These are phyloP conservation scores for Phataginus tetradactyla DNA, from an alignment of 2,797 vertebrate species.

Conservation along the genomic window DNA sequence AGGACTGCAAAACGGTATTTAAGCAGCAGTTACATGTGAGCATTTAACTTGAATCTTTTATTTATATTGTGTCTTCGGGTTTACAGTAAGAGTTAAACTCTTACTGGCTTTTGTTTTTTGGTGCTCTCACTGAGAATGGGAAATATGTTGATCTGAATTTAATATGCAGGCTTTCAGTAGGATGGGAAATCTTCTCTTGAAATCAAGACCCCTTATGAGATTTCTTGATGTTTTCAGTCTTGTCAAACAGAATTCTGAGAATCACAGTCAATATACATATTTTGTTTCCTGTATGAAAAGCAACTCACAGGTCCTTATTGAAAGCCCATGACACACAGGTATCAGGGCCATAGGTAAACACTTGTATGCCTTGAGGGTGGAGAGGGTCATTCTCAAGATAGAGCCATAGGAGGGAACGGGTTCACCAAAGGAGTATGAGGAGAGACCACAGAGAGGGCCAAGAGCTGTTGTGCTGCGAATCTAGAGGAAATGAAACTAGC, in stretches of 20 bases:
- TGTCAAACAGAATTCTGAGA: neutral
- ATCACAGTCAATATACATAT: neutral
- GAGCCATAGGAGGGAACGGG: neutral
- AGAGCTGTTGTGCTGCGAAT: neutral
- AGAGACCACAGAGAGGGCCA: neutral
- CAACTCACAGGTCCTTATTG: neutral
- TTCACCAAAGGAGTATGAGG: neutral
- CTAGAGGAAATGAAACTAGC: neutral
- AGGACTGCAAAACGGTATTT: neutral
- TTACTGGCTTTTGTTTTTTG: neutral
- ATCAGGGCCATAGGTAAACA: neutral
- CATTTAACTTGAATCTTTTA: constrained; percentile 25
- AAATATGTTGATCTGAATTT: constrained; percentile 36
- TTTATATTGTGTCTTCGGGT: neutral
- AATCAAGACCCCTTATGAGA: neutral
- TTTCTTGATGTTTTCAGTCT: constrained; percentile 33
- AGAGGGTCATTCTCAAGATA: neutral
- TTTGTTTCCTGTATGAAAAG: constrained; percentile 51
- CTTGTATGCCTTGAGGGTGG: neutral
- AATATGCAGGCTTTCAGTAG: neutral
- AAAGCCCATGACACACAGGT: neutral
- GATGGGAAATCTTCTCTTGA: neutral
- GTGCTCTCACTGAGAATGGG: neutral
- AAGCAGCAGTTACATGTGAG: neutral
- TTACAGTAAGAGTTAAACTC: neutral